A percentile compares a stretch with the other conserved stretches of the same genome.
Conservation (phyloP, 2,113 vertebrate genomes). For the Anarhynchus alexandrinus region DNA sequence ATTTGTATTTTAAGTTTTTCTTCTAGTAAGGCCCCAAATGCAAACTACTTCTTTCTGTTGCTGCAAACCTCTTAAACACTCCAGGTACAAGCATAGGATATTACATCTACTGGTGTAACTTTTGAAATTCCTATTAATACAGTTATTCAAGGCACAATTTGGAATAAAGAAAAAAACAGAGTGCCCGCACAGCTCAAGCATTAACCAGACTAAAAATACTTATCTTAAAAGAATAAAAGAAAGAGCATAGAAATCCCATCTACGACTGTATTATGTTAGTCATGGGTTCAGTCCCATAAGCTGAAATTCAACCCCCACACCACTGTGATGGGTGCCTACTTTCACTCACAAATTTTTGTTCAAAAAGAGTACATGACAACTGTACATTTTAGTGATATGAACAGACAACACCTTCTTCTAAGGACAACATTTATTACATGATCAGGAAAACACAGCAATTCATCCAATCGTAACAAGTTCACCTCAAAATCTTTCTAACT, state of each 20-base stretch:
- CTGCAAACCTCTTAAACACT: background rate
- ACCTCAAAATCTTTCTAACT: background rate
- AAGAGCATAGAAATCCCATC: background rate
- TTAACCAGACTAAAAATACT: background rate
- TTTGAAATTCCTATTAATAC: background rate
- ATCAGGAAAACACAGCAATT: background rate
- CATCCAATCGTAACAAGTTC: background rate
- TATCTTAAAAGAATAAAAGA: background rate
- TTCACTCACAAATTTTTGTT: background rate
- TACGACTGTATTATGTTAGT: fast-evolving
- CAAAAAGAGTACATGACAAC: background rate
- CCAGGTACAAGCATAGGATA: background rate
- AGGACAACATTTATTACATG: background rate
- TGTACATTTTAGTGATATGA: background rate
- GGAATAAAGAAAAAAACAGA: background rate
- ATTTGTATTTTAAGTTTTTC: background rate
- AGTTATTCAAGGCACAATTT: background rate
- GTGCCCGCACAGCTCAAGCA: background rate
- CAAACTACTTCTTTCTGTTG: background rate
- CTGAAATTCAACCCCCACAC: background rate
- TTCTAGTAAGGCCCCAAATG: background rate
- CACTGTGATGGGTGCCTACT: background rate
- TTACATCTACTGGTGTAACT: background rate
- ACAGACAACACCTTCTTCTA: background rate
- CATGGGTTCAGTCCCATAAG: background rate